Evolutionary conservation across 2,797 vertebrate genomes (phyloP).

Genomic region (Phalloptychus januarius): DNA sequence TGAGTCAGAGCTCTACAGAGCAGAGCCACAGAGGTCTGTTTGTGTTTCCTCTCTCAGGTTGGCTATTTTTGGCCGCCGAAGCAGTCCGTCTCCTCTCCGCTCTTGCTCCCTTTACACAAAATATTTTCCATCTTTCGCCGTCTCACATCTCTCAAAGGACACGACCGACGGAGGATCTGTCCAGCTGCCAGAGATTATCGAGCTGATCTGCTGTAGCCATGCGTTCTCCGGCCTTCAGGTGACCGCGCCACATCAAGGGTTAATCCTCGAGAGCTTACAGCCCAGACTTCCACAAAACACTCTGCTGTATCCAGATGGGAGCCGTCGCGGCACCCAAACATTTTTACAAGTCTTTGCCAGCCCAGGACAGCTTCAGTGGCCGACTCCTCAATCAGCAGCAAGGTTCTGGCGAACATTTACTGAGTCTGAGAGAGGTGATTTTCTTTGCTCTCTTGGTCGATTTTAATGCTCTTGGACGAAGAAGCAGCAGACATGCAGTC

Average conservation of each 20-base stretch:
- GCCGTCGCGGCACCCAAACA: neutral
- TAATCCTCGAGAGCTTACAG: neutral
- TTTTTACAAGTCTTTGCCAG: conserved; percentile 5
- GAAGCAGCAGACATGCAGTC: neutral
- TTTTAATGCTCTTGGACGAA: neutral
- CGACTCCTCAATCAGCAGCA: neutral
- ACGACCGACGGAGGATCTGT: neutral
- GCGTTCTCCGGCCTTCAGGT: neutral
- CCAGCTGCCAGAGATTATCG: neutral
- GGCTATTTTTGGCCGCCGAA: conserved; percentile 12
- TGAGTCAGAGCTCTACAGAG: neutral
- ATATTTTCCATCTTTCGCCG: conserved; percentile 10
- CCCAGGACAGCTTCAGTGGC: neutral
- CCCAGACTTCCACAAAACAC: neutral
- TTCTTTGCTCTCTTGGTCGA: neutral
- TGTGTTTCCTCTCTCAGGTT: conserved; percentile 9
- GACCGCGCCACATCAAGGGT: neutral
- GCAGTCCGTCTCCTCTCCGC: neutral
- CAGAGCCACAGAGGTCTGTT: conserved; percentile 8
- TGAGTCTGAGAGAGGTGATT: neutral
- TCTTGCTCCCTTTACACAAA: neutral
- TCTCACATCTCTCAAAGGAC: neutral
- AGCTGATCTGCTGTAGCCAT: neutral
- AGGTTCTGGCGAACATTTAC: neutral
- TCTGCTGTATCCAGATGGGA: conserved; percentile 13